These are phyloP conservation scores for Thaumatotibia leucotreta DNA, from an alignment of 1,140 invertebrate species.

Conservation along the genomic window DNA sequence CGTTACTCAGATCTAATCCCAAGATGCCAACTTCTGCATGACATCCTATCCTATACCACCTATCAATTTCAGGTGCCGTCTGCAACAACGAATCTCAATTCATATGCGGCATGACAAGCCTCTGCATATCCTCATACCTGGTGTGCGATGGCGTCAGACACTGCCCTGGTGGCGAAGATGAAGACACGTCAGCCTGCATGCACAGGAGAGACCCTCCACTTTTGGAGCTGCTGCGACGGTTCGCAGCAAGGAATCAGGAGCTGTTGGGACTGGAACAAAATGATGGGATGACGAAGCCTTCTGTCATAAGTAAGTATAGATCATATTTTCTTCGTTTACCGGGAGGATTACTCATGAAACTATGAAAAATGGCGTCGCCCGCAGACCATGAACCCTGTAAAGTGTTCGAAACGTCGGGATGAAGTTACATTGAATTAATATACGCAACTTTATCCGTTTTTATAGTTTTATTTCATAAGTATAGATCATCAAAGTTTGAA, in stretches of 20 bases:
- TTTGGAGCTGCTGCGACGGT: constrained; percentile 56
- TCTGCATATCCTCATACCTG: constrained; percentile 79
- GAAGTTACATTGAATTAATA: too few species aligned
- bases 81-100: constrained; percentile 63
- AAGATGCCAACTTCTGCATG: too few species aligned
- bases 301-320: constrained; percentile 62
- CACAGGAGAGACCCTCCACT: constrained; percentile 54
- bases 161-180: constrained; percentile 78
- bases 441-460: too few species aligned
- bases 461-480: too few species aligned
- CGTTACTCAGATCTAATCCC: too few species aligned
- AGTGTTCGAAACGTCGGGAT: too few species aligned
- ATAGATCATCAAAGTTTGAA: too few species aligned
- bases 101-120: constrained; percentile 51
- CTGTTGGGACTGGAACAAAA: constrained; percentile 56
- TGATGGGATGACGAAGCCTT: constrained; percentile 56
- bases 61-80: constrained; percentile 45
- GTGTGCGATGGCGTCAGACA: constrained; percentile 79
- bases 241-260: constrained; percentile 67
- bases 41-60: too few species aligned
- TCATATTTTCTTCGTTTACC: neutral
- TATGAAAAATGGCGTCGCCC: too few species aligned
- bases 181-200: constrained; percentile 51
- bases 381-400: too few species aligned
- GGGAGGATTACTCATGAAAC: neutral